Base-by-base conservation (phyloP, 2,888 invertebrate genomes). In the Agrochola lychnidis region DNA sequence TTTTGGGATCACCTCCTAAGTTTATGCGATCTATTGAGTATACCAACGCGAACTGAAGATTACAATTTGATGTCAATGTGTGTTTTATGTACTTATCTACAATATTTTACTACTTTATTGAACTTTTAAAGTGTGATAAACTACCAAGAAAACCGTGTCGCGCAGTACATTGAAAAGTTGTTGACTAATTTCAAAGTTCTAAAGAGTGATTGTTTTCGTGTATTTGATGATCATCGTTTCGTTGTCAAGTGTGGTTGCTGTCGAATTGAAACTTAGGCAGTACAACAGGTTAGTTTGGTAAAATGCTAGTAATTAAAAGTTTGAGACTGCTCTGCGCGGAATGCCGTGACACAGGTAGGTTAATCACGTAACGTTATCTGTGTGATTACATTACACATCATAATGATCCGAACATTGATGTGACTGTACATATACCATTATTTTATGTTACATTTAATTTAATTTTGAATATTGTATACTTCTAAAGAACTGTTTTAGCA, bases 141-240 rank as follows among this genome's bases (percentile, higher is more conserved):
- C 76, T 76, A 78, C 48, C 81, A 74, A 74, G 80, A 71, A 82
- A 76, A 70, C 64, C 70, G 84, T 86, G 88, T 87, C 83, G 85
- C 84, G 91, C 86, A 89, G 93, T 94, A 93, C 92, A 91, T 93
- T 92, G 85, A 92, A 93, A 94, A 94, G 94, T 94, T 95, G 94
- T 93, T 92, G 89, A 90, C 88, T 83, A 92, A 92, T 91, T 92
- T 91, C 71, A 85, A 89, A 89, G 88, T 89, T 89, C 84, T 85
- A 66, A 80, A 76, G 81, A 90, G 91, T 92, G 89, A 80, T 89
- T 91, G 89, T 89, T 91, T 87, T 89, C 77, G 81, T 83, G 85
- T 87, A 82, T 80, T 86, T 79, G 56, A 79, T 81, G 82, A 75
- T 62, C 42, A 69, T 73, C 83, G 74, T 81, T 78, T 77, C 76